phyloP scores from a whole-genome alignment of 2,888 invertebrate species.

The Sphinx pinastri region DNA sequence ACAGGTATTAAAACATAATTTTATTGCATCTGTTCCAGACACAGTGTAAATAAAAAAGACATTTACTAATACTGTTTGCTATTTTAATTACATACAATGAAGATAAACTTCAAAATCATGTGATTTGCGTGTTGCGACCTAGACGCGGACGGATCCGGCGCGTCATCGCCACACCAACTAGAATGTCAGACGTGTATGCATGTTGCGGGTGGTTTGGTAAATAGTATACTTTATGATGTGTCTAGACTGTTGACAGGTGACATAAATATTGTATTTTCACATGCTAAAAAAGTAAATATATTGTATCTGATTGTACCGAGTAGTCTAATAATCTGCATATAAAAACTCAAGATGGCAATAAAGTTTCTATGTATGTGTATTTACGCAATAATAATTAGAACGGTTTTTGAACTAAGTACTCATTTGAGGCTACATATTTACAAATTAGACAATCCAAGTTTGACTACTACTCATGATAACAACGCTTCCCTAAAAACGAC shows the following conservation, averaged over 20 bases:
- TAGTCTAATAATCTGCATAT: too few species aligned
- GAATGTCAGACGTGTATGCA: conserved; percentile 4
- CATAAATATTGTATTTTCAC: too few species aligned
- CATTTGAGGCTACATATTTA: too few species aligned
- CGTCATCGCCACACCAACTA: neutral
- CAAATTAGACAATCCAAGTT: too few species aligned
- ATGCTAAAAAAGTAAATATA: too few species aligned
- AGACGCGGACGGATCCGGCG: neutral
- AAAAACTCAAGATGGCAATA: too few species aligned
- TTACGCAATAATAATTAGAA: too few species aligned
- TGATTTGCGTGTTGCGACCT: conserved; percentile 9
- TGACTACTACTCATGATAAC: too few species aligned
- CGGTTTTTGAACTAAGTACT: too few species aligned
- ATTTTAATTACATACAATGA: conserved; percentile 2
- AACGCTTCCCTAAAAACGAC: too few species aligned
- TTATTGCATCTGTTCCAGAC: neutral
- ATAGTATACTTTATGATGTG: neutral
- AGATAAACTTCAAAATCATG: conserved; percentile 1
- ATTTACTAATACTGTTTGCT: neutral
- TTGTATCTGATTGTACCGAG: too few species aligned
- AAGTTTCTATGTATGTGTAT: too few species aligned
- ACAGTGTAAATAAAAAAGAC: neutral
- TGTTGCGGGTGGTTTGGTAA: neutral
- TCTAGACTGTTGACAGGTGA: neutral
- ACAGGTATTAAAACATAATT: neutral